These are phyloP conservation scores for Silurus glanis DNA, from an alignment of 2,113 vertebrate species.

Conservation along the genomic window DNA sequence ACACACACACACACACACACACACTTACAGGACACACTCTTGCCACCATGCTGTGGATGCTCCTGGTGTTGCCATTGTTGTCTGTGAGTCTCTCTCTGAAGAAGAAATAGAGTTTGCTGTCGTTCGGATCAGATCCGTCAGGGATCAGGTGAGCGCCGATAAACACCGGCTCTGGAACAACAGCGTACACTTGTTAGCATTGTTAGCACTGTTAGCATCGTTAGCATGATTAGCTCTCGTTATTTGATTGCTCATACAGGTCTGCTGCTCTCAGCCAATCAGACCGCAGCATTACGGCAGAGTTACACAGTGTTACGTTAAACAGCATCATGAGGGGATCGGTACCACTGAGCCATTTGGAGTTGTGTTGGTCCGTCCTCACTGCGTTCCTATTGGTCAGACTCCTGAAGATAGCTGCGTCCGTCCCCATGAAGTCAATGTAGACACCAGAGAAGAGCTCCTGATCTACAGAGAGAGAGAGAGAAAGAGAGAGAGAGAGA, in stretches of 20 bases:
- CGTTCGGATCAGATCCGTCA: slow-evolving; percentile 92
- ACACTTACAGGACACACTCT: slow-evolving; percentile 92
- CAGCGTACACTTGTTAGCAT: background rate
- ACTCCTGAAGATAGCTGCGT: slow-evolving; percentile 96
- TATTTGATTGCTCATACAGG: background rate
- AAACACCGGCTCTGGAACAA: slow-evolving; percentile 85
- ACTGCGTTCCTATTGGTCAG: slow-evolving; percentile 90
- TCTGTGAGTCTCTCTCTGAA: slow-evolving; percentile 91
- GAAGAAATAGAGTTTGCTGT: slow-evolving; percentile 95
- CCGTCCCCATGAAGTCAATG: slow-evolving; percentile 98
- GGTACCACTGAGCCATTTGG: slow-evolving; percentile 95
- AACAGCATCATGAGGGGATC: background rate
- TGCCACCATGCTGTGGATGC: slow-evolving; percentile 95
- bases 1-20: slow-evolving; percentile 10
- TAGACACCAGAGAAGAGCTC: slow-evolving; percentile 98
- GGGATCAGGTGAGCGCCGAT: slow-evolving; percentile 93
- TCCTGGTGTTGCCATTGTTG: slow-evolving; percentile 88
- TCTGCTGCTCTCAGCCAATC: background rate
- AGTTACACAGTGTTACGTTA: too few relatives aligned
- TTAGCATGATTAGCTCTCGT: background rate
- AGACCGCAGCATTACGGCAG: background rate
- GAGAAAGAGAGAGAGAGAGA: background rate
- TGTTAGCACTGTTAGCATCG: background rate
- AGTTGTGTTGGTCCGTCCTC: slow-evolving; percentile 96
- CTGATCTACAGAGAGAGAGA: slow-evolving; percentile 78